Conservation (phyloP, 2,797 vertebrate species). For the Gymnocypris eckloni region DNA sequence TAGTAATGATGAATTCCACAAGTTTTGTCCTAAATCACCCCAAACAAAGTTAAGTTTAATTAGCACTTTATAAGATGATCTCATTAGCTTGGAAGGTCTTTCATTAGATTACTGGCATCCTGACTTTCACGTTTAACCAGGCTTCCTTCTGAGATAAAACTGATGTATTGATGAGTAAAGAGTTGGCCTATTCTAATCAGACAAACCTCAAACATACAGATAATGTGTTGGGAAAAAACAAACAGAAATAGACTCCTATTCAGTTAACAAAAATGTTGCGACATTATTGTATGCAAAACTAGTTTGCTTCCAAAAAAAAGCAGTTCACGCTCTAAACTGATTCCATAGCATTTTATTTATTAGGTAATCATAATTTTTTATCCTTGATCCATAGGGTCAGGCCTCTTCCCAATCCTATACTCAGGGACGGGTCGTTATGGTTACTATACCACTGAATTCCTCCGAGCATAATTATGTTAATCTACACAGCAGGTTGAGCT, state of each 20-base stretch:
- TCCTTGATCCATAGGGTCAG: constrained; percentile 58
- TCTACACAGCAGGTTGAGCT: constrained; percentile 68
- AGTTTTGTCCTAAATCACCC: constrained; percentile 26
- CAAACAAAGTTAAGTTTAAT: constrained; percentile 8
- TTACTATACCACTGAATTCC: constrained; percentile 64
- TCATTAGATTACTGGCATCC: background rate
- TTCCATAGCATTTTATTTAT: constrained; percentile 56
- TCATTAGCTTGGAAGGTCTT: constrained; percentile 45
- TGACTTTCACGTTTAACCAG: background rate
- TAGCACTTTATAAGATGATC: constrained; percentile 14
- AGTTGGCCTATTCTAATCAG: background rate
- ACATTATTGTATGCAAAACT: constrained; percentile 25
- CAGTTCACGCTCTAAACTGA: constrained; percentile 41
- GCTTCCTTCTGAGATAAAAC: background rate
- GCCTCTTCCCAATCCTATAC: constrained; percentile 45
- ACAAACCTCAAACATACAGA: background rate
- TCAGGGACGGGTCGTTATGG: constrained; percentile 73
- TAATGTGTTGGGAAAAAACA: background rate
- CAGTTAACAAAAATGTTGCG: constrained; percentile 13
- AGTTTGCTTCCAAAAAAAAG: constrained; percentile 41
- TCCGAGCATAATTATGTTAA: constrained; percentile 76
- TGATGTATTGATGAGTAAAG: background rate
- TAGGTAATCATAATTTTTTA: constrained; percentile 59
- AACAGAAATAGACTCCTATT: background rate
- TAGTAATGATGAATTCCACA: constrained; percentile 15